phyloP scores from a whole-genome alignment of 2,888 invertebrate genomes.

The Sarcophaga subvicina region DNA sequence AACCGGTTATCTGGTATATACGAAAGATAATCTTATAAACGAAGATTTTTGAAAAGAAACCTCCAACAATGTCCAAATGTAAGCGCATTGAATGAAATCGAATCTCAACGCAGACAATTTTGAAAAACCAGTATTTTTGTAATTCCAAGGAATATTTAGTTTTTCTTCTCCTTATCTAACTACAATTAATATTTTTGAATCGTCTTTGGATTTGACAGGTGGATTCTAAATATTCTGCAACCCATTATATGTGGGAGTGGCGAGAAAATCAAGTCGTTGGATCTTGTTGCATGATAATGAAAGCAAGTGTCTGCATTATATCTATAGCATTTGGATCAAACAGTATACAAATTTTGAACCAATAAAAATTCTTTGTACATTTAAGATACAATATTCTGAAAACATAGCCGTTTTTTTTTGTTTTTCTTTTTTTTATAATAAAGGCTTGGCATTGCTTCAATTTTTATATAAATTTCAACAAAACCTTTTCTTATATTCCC shows the following conservation, averaged over 20 bases:
- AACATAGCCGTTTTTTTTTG: conserved; percentile 40
- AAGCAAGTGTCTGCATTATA: not conserved
- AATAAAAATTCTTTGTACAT: conserved; percentile 37
- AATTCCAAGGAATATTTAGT: not conserved
- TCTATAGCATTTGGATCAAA: not conserved
- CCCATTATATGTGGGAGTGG: not conserved
- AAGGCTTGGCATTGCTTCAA: conserved; percentile 44
- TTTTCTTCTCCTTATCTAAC: too few relatives aligned
- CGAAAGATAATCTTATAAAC: too few relatives aligned
- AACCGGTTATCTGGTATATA: too few relatives aligned
- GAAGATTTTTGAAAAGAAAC: too few relatives aligned
- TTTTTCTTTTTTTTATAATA: conserved; percentile 66
- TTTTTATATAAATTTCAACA: too few relatives aligned
- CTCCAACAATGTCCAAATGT: too few relatives aligned
- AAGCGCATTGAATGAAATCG: too few relatives aligned
- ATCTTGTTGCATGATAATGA: not conserved
- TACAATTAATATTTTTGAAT: not conserved
- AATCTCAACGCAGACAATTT: not conserved
- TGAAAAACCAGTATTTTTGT: not conserved
- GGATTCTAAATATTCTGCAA: conserved; percentile 42
- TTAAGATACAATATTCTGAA: conserved; percentile 29
- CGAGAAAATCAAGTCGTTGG: not conserved
- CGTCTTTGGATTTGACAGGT: conserved; percentile 37
- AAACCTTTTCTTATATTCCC: conserved; percentile 2
- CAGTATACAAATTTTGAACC: conserved; percentile 34